Evolutionary conservation across 2,888 invertebrate genomes (phyloP), one percentile per base, ranked within the genome.

Genomic region (Tryphoninae sp.): DNA sequence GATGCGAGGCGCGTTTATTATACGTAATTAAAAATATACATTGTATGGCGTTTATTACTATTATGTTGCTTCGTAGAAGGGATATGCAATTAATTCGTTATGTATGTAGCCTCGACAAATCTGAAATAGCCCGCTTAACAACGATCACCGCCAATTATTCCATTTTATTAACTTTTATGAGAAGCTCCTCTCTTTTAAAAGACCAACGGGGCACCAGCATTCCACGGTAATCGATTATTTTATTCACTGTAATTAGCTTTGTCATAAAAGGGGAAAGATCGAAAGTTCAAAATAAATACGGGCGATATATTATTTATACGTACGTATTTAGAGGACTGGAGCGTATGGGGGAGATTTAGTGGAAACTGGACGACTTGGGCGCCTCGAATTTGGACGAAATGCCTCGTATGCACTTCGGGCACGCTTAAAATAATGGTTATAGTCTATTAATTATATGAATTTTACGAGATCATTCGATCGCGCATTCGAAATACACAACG

Each of bases 401-500:
- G 58, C 59, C 59, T 16, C 45, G 23, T 49, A 58, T 67, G 65
- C 16, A 69, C 45, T 67, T 74, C 55, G 69, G 55, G 61, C 71
- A 81, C 75, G 77, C 73, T 51, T 71, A 53, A 53, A 19, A 53
- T 78, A 71, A 71, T 69, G 45, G 33, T 33, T 33, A 33, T 33
- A 33, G 77, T 64, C 2, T 42, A 67, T 58, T 74, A 68, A 75
- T 77, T 69, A 77, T 77, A 33, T 62, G 53, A 77, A 68, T 69
- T 77, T 68, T 62, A 49, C 74, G 71, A 81, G 65, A 81, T 78
- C 71, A 78, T 78, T 78, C 81, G 61, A 81, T 71, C 75, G 78
- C 75, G 78, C 58, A 78, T 81, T 81, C 78, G 45, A 78, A 81
- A 80, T 80, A 80, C 77, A 74, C 67, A 79, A 76, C 65, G 69